A percentile compares a stretch with the other conserved stretches of the same genome.
Evolutionary conservation across 2,113 vertebrate genomes (phyloP).

Genomic region (Forbesichthys agassizii): DNA sequence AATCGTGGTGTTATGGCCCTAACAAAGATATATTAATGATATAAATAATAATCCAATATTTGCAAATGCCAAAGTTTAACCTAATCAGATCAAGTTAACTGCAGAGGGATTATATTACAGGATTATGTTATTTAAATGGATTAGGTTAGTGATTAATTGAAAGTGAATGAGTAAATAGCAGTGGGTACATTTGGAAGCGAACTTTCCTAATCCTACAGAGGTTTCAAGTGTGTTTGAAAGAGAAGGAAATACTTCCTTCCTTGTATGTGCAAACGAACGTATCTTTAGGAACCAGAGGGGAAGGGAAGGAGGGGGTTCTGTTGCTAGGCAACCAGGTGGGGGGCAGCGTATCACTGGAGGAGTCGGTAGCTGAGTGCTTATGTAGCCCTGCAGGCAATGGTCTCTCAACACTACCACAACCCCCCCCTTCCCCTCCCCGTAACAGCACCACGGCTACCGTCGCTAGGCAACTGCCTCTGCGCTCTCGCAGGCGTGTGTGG

Average conservation of each 20-base stretch:
- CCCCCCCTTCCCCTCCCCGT: slow-evolving; percentile 39
- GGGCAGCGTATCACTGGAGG: slow-evolving; percentile 71
- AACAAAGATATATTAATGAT: too few relatives aligned
- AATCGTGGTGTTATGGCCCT: too few relatives aligned
- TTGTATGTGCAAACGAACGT: slow-evolving; percentile 45
- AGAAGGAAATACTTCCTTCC: slow-evolving; percentile 24
- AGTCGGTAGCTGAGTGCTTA: slow-evolving; percentile 72
- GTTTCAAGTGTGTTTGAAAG: not conserved
- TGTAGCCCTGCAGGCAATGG: slow-evolving; percentile 71
- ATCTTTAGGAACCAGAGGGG: slow-evolving; percentile 22
- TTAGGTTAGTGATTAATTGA: slow-evolving; percentile 40
- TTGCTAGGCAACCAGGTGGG: slow-evolving; percentile 66
- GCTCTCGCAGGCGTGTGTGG: slow-evolving; percentile 81
- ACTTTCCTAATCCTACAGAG: not conserved
- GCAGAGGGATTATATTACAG: slow-evolving; percentile 48
- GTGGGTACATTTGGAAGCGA: slow-evolving; percentile 19
- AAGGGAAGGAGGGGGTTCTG: slow-evolving; percentile 33
- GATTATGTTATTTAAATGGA: slow-evolving; percentile 50
- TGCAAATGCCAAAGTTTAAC: slow-evolving; percentile 19
- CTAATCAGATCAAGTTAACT: slow-evolving; percentile 43
- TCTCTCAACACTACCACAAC: slow-evolving; percentile 51
- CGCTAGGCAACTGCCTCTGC: slow-evolving; percentile 93
- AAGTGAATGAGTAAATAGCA: too few relatives aligned
- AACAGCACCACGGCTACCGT: slow-evolving; percentile 74
- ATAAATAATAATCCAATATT: slow-evolving; percentile 54